Conservation (phyloP, 2,797 vertebrate species). For the Gymnothorax javanicus region DNA sequence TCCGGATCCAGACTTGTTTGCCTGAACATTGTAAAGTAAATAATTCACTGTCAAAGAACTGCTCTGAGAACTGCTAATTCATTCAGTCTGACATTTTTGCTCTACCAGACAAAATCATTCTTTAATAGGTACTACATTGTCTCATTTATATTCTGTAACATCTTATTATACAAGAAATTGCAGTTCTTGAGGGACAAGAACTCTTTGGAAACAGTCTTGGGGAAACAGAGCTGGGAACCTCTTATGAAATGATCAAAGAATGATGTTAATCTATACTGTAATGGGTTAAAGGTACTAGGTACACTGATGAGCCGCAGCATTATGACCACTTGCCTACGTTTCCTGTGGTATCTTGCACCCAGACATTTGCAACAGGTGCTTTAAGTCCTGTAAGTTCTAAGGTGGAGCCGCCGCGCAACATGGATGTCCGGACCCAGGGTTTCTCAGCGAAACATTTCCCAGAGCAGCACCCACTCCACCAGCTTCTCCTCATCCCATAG, state of each 20-base stretch:
- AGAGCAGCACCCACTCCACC: no score
- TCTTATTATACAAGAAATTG: not conserved
- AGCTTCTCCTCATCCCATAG: no score
- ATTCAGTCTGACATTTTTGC: not conserved
- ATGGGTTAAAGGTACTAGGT: not conserved
- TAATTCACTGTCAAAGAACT: not conserved
- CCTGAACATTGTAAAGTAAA: not conserved
- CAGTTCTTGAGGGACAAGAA: not conserved
- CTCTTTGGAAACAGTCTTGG: not conserved
- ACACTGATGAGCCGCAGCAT: not conserved
- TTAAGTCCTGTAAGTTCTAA: no score
- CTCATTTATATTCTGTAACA: slow-evolving; percentile 5
- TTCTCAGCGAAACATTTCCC: no score
- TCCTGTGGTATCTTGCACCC: no score
- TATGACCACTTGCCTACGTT: no score
- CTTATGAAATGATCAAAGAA: not conserved
- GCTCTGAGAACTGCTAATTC: not conserved
- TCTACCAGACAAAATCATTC: not conserved
- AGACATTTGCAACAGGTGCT: no score
- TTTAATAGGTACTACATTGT: not conserved
- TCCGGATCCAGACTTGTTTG: not conserved
- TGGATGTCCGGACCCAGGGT: no score
- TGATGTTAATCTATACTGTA: not conserved
- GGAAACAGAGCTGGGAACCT: not conserved
- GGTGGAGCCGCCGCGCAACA: no score